Percentiles rank a stretch among this genome's conserved stretches.
Conservation (phyloP, 1,140 invertebrate genomes). For the Lepidurus couesii region DNA sequence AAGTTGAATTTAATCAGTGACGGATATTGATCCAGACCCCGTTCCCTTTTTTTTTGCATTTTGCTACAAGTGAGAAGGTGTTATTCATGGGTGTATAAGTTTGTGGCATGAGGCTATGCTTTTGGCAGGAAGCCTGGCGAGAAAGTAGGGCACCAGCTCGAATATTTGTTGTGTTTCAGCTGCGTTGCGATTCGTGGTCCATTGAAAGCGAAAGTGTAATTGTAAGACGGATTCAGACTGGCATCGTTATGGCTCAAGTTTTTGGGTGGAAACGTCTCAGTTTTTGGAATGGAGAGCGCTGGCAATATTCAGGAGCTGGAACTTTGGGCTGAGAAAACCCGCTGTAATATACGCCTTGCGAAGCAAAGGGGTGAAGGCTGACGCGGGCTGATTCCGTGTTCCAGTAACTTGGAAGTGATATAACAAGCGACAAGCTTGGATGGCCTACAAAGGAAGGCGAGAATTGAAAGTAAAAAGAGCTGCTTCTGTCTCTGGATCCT, state of each 20-base stretch:
- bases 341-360: neutral
- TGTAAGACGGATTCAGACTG: neutral
- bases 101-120: neutral
- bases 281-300: neutral
- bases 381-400: neutral
- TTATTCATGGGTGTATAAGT: neutral
- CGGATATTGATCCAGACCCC: neutral
- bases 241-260: constrained; percentile 1
- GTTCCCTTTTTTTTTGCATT: neutral
- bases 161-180: constrained; percentile 6
- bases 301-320: neutral
- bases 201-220: constrained; percentile 19
- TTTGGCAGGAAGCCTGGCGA: constrained; percentile 1
- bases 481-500: neutral
- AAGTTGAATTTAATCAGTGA: neutral
- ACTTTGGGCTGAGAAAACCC: neutral
- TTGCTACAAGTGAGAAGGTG: neutral
- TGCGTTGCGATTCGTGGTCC: neutral
- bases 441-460: neutral
- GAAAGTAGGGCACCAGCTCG: constrained; percentile 1
- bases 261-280: constrained; percentile 9
- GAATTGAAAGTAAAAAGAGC: neutral
- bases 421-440: constrained; percentile 13
- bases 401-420: neutral
- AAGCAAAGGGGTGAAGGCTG: constrained; percentile 20